Conservation (phyloP, 2,797 vertebrate genomes). For the Champsocephalus gunnari region DNA sequence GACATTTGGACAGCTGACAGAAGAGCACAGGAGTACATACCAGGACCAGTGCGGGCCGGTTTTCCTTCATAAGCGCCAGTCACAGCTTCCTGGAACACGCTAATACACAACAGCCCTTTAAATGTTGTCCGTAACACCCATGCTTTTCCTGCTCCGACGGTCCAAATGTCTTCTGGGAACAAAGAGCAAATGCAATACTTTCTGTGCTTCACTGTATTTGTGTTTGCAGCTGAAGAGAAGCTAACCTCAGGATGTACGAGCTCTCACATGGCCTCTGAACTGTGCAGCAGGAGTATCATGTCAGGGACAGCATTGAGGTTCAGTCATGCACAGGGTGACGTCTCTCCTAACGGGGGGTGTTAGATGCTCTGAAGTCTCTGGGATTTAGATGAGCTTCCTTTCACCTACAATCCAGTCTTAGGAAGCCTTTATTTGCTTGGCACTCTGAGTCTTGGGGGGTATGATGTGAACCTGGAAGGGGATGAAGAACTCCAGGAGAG, state of each 20-base stretch:
- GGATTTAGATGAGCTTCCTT: neutral
- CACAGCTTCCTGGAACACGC: neutral
- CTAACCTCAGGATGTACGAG: neutral
- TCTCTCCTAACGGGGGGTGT: too few relatives aligned
- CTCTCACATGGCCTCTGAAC: neutral
- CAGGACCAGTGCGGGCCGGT: neutral
- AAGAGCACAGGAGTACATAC: neutral
- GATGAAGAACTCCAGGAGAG: conserved; percentile 89
- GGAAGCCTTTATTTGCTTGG: conserved; percentile 81
- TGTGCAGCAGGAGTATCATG: too few relatives aligned
- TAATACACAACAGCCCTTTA: neutral
- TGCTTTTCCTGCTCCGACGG: too few relatives aligned
- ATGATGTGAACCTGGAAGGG: conserved; percentile 89
- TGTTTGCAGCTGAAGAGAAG: neutral
- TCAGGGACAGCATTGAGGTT: too few relatives aligned
- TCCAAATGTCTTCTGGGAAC: neutral
- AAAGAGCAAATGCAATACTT: neutral
- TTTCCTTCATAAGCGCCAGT: too few relatives aligned
- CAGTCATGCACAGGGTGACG: neutral
- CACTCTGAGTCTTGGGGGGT: conserved; percentile 66
- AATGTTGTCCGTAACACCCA: neutral
- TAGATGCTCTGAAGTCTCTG: too few relatives aligned
- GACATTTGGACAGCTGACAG: neutral
- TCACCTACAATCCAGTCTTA: conserved; percentile 54
- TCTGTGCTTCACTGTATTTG: neutral